phyloP scores from a whole-genome alignment of 2,888 invertebrate genomes.

The Argyresthia albistria region DNA sequence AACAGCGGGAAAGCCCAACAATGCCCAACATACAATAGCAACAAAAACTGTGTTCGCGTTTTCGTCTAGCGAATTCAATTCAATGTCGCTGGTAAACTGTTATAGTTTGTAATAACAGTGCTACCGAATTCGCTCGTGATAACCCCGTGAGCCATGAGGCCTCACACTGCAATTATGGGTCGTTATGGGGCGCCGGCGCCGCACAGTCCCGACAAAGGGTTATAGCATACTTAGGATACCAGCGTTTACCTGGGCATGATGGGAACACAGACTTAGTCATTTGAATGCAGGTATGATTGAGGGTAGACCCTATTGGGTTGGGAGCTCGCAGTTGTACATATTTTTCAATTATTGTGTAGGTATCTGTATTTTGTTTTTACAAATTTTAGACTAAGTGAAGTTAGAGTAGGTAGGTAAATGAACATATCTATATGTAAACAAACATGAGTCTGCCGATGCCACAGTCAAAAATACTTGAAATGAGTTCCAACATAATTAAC shows the following conservation, averaged over 20 bases:
- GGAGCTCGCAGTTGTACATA: too few species aligned
- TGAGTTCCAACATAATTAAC: too few species aligned
- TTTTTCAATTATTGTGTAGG: too few species aligned
- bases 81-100: slow-evolving; percentile 42
- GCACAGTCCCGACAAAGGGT: slow-evolving; percentile 13
- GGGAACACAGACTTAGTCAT: too few species aligned
- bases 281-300: too few species aligned
- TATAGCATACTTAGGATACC: not conserved
- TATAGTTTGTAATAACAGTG: slow-evolving; percentile 42
- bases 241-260: not conserved
- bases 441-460: too few species aligned
- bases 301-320: too few species aligned
- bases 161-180: slow-evolving; percentile 41
- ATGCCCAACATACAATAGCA: slow-evolving; percentile 37
- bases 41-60: slow-evolving; percentile 21
- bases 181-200: slow-evolving; percentile 28
- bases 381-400: too few species aligned
- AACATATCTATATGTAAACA: too few species aligned
- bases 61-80: slow-evolving; percentile 44
- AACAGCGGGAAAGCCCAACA: slow-evolving; percentile 13
- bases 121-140: slow-evolving; percentile 31
- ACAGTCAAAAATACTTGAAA: too few species aligned
- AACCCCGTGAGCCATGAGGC: slow-evolving; percentile 19
- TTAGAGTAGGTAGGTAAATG: too few species aligned
- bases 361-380: too few species aligned